Evolutionary conservation across 2,797 vertebrate genomes (phyloP), one percentile per base, ranked within the genome.

Genomic region (Phalloptychus januarius): DNA sequence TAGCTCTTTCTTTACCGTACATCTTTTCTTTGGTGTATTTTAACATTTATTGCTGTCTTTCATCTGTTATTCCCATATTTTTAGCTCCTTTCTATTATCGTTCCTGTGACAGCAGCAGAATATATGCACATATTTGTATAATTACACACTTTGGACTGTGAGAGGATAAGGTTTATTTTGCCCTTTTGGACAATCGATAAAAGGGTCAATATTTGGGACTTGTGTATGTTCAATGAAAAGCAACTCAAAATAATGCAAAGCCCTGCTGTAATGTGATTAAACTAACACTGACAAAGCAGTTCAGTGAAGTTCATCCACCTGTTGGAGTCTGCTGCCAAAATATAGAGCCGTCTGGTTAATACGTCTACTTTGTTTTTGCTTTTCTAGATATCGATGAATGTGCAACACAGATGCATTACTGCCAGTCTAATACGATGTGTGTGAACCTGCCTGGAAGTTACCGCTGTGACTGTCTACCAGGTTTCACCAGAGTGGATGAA

Each of bases 301-400:
- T 84, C 46, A 71, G 0, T 33, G 38, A 76, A 65, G 63, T 50
- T 10, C 67, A 25, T 48, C 50, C 65, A 69, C 54, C 46, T 44
- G 77, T 46, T 77, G 71, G 28, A 46, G 33, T 79, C 61, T 58
- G 76, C 31, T 0, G 23, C 65, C 36, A 2, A 18, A 72, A 45
- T 31, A 71, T 36, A 73, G 18, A 48, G n/a, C 18, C 48, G 36
- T 72, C 40, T 5, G 13, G 2, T 71, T 72, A 77, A 77, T 80
- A n/a, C 75, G 3, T 86, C 71, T 82, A 48, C 78, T 88, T 71
- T 87, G 76, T 92, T 78, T 91, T 69, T 89, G 77, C 23, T 90
- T 65, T 89, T 78, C 79, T 72, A 99, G 98, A 99, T 95, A 97
- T 99, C 1, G 98, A 99, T 48, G 98, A 99, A 90, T 99, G 98